phyloP scores from a whole-genome alignment of 1,140 invertebrate species.

The Panulirus ornatus region DNA sequence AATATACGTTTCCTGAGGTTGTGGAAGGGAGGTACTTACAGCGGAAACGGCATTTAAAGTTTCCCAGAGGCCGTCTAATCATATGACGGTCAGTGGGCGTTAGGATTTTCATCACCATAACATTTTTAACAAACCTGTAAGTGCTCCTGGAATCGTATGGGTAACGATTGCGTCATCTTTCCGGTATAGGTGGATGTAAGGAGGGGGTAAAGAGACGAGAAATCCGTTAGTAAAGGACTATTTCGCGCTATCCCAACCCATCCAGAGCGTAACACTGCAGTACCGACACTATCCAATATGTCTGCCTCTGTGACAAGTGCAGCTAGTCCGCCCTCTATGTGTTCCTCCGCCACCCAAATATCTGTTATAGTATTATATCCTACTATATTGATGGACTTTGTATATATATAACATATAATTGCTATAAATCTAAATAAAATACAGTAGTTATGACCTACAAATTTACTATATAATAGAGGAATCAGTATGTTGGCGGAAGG shows the following conservation, averaged over 20 bases:
- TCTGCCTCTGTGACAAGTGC: slow-evolving; percentile 52
- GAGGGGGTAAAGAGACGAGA: slow-evolving; percentile 25
- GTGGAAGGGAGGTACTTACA: neutral
- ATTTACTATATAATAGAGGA: neutral
- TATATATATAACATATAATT: neutral
- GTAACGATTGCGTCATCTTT: slow-evolving; percentile 63
- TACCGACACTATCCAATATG: slow-evolving; percentile 68
- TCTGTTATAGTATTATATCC: too few species aligned
- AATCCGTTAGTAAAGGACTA: slow-evolving; percentile 40
- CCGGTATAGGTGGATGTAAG: neutral
- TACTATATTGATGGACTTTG: too few species aligned
- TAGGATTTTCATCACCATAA: neutral
- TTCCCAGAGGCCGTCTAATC: neutral
- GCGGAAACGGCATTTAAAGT: neutral
- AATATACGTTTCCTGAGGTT: too few species aligned
- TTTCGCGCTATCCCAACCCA: slow-evolving; percentile 40
- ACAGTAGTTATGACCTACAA: neutral
- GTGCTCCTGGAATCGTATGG: slow-evolving; percentile 68
- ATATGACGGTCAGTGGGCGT: slow-evolving; percentile 38
- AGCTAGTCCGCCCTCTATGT: slow-evolving; percentile 49
- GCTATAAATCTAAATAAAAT: neutral
- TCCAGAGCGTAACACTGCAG: slow-evolving; percentile 54
- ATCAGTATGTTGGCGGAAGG: slow-evolving; percentile 22
- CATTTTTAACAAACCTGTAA: slow-evolving; percentile 57
- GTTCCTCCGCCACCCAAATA: slow-evolving; percentile 36